Percentiles rank a stretch among this genome's conserved stretches.
These are phyloP conservation scores for Cynopterus brachyotis DNA, from an alignment of 2,113 vertebrate genomes.

Conservation along the genomic window DNA sequence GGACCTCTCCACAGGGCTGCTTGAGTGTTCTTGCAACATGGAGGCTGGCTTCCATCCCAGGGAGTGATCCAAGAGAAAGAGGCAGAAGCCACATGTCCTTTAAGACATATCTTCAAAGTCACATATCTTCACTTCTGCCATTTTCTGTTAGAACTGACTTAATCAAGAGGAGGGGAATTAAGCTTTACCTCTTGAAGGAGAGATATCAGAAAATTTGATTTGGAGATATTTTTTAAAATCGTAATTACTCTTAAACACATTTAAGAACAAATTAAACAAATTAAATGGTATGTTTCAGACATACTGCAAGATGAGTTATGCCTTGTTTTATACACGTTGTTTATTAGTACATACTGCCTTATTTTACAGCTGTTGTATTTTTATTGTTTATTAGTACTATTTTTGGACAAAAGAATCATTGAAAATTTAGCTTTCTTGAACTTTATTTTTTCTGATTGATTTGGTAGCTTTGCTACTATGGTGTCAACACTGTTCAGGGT, in stretches of 20 bases:
- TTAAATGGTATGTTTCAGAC: background rate
- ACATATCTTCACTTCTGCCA: background rate
- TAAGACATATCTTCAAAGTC: background rate
- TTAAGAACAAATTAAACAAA: background rate
- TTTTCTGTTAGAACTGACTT: background rate
- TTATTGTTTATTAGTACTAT: background rate
- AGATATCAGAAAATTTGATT: background rate
- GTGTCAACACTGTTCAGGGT: background rate
- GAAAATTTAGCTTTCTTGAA: background rate
- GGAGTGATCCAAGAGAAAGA: background rate
- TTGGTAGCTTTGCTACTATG: background rate
- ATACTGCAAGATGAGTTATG: background rate
- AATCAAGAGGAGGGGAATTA: no score
- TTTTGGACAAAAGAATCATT: background rate
- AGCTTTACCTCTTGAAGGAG: background rate
- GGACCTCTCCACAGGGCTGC: background rate
- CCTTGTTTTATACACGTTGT: background rate
- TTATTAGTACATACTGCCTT: background rate
- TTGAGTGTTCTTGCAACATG: background rate
- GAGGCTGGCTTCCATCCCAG: background rate
- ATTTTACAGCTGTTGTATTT: background rate
- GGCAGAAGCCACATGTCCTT: background rate
- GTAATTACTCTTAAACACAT: background rate
- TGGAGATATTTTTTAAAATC: background rate
- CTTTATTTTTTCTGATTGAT: background rate